Base-by-base conservation (phyloP, 2,888 invertebrate genomes). In the Sipunculus nudus region DNA sequence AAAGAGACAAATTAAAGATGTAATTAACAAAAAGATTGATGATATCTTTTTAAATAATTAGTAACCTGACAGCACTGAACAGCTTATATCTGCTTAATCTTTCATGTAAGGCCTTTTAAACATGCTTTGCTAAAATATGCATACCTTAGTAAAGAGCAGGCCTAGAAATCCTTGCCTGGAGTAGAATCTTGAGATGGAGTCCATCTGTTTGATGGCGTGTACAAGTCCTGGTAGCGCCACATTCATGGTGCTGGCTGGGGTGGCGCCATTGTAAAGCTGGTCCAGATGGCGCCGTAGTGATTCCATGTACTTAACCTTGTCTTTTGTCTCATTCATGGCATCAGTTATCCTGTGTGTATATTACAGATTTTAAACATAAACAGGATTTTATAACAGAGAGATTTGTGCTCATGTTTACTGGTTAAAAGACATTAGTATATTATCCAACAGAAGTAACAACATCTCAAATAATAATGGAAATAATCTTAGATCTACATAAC, bases 271-370 rank as follows among this genome's bases (percentile, higher is more conserved):
- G 61, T 81, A 81, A 59, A 84, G 71, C 71, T 78, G 77, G 50
- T 80, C 78, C 65, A 83, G 75, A 59, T 79, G 76, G 8, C 80
- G 71, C 61, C 78, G 75, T 57, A 83, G 67, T 2, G 80, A 79
- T 59, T 84, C 83, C 59, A 84, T 68, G 63, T 81, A 84, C 53
- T 79, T 80, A 55, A 83, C 79, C 67, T 84, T 84, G 66, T 84
- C 83, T 59, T 81, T 81, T 3, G 82, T 80, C 61, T 83, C 83
- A 71, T 83, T 83, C 75, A 82, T 75, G 6, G 78, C 80, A 71
- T 84, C 83, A n/a, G 83, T 82, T 47, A 84, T 80, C 26, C 83
- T 83, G 68, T 35, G 19, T 10, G 8, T 8, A 43, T 21, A 43
- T 16, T 56, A 59, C 40, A 45, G 19, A 46, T 38, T 13, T 13